Percentiles rank a stretch among this genome's conserved stretches.
These are phyloP conservation scores for Cotesia chilonis DNA, from an alignment of 1,140 invertebrate species.

Conservation along the genomic window DNA sequence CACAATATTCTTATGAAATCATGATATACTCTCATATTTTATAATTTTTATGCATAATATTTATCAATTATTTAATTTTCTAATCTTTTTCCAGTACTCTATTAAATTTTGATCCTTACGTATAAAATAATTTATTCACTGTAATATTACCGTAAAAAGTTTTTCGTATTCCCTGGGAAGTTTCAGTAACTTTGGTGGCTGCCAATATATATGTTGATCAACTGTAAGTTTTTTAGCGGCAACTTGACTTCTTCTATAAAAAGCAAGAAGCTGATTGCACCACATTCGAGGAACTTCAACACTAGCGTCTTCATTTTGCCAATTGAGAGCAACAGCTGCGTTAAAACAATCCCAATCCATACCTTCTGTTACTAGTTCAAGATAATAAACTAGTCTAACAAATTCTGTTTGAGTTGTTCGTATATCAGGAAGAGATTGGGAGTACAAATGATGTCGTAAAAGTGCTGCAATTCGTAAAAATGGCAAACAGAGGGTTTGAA, in stretches of 20 bases:
- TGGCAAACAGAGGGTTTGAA: conserved; percentile 82
- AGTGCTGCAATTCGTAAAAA: conserved; percentile 86
- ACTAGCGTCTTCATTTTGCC: conserved; percentile 66
- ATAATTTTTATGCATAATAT: too few species aligned
- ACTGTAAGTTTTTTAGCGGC: conserved; percentile 71
- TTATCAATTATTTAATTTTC: too few species aligned
- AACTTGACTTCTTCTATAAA: conserved; percentile 67
- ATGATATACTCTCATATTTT: too few species aligned
- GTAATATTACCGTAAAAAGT: conserved; percentile 82
- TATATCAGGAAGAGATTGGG: conserved; percentile 79
- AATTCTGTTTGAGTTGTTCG: conserved; percentile 74
- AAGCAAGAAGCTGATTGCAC: conserved; percentile 73
- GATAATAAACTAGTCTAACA: conserved; percentile 76
- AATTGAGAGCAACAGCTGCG: conserved; percentile 72
- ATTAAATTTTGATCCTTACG: neutral
- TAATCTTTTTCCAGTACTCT: neutral
- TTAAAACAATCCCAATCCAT: conserved; percentile 75
- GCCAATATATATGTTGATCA: conserved; percentile 78
- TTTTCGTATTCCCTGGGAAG: conserved; percentile 91
- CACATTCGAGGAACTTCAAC: conserved; percentile 68
- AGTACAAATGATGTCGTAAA: conserved; percentile 86
- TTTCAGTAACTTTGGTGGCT: conserved; percentile 80
- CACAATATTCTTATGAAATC: too few species aligned
- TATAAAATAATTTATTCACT: conserved; percentile 18
- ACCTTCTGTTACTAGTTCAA: conserved; percentile 76